Evolutionary conservation across 1,140 invertebrate species (phyloP), one percentile per base, ranked within the genome.

Genomic region (Cydia pomonella): DNA sequence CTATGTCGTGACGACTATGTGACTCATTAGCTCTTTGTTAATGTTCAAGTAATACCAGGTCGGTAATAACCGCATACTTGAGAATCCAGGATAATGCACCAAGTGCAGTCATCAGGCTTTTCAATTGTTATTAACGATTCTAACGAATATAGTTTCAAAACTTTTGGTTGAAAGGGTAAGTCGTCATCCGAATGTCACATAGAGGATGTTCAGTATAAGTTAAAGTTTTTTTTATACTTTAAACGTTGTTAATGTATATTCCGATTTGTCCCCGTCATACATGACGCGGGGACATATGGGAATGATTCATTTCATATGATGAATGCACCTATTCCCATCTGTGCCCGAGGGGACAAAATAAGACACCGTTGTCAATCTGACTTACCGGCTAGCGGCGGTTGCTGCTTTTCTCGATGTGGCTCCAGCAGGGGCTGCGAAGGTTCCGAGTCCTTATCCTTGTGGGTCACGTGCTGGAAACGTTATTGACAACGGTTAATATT

Each of bases 371-470:
- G 33, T 38, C 10, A 7, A 18, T 5, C 50, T n/a, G 72, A 10
- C 63, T 79, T 82, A 90, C 88, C 88, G 33, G 85, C 86, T 53
- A 91, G 75, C 3, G 89, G 89, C 6, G 88, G 86, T 41, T 76
- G 82, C 2, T 80, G 85, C 4, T 64, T 77, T 0, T 77, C 82
- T 72, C 80, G 83, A 13, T 84, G 80, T 0, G 87, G 85, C 73
- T 91, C 89, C 29, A 91, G 79, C 0, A 91, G 82, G 0, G 89
- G 89, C 69, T 89, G 87, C 3, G 79, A 77, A 0, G 80, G 27
- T 23, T 79, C 78, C 63, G 72, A 38, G 33, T 38, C 33, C 33
- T 38, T 74, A 3, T 80, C 76, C 16, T 44, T 71, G 62, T 41
- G 72, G 3, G 72, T 62, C 9, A 75, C 78, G 9, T 79, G 76